A percentile compares a stretch with the other conserved stretches of the same genome.
Conservation (phyloP, 2,797 vertebrate species). For the Siniperca obscura region DNA sequence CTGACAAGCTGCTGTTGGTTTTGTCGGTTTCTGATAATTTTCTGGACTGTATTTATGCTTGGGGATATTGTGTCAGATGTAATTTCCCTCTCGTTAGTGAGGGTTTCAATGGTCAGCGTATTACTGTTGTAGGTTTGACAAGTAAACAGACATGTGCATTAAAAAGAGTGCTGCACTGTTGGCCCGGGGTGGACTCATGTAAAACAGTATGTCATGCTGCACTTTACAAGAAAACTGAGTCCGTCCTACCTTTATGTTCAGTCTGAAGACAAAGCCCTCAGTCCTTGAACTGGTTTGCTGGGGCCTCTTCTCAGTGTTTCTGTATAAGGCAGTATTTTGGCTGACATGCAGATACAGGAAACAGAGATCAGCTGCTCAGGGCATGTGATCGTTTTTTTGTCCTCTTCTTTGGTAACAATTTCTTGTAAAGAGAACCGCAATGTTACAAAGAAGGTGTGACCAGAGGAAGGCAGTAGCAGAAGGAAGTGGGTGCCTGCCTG, state of each 20-base stretch:
- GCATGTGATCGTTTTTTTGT: conserved; percentile 79
- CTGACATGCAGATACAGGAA: conserved; percentile 84
- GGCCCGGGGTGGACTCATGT: neutral
- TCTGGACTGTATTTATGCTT: conserved; percentile 20
- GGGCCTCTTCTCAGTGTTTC: conserved; percentile 68
- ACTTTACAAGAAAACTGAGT: conserved; percentile 3
- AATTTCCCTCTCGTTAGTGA: neutral
- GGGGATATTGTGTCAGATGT: conserved; percentile 2
- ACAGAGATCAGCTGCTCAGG: conserved; percentile 84
- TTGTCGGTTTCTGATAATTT: conserved; percentile 29
- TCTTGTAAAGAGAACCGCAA: conserved; percentile 85
- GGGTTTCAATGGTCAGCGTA: neutral
- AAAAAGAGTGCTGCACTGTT: neutral
- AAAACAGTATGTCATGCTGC: neutral
- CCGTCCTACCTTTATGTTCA: conserved; percentile 46
- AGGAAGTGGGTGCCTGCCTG: conserved; percentile 81
- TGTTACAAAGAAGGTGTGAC: conserved; percentile 80
- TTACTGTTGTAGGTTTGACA: neutral
- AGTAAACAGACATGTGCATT: conserved; percentile 5
- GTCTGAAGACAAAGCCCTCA: conserved; percentile 53
- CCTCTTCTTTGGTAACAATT: conserved; percentile 82
- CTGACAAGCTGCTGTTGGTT: conserved; percentile 28
- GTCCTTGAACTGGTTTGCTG: conserved; percentile 69
- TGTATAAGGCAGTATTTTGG: conserved; percentile 82
- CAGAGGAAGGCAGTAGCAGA: conserved; percentile 78